Evolutionary conservation across 2,888 invertebrate species (phyloP).

Genomic region (Chouioia cunea): DNA sequence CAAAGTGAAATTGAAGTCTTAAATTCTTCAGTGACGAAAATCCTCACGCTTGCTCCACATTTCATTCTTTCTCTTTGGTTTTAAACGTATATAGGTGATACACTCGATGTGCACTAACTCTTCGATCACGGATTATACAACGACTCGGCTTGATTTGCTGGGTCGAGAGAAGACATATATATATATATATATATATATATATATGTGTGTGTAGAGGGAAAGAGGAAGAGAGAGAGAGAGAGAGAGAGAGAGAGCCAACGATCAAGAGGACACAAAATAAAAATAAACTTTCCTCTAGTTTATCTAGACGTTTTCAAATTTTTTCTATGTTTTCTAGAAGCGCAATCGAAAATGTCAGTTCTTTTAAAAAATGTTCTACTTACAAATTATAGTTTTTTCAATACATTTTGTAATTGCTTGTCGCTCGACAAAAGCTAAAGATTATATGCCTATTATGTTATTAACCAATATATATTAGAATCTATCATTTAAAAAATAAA

Average conservation of each 20-base stretch:
- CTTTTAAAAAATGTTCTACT: no score
- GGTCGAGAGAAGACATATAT: slow-evolving; percentile 9
- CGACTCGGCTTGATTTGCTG: slow-evolving; percentile 2
- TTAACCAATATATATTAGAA: no score
- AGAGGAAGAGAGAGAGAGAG: slow-evolving; percentile 6
- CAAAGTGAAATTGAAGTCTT: slow-evolving; percentile 30
- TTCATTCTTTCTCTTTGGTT: not conserved
- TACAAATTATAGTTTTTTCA: no score
- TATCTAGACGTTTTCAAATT: not conserved
- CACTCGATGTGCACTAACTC: slow-evolving; percentile 14
- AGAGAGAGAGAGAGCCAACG: slow-evolving; percentile 6
- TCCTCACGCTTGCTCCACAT: slow-evolving; percentile 18
- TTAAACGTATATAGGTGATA: slow-evolving; percentile 6
- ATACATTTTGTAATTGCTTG: no score
- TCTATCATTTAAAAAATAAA: no score
- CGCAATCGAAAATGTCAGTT: not conserved
- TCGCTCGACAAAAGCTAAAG: no score
- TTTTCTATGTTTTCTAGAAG: not conserved
- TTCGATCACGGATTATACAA: slow-evolving; percentile 29
- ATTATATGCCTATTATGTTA: no score
- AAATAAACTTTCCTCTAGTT: slow-evolving; percentile 12
- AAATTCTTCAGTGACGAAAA: slow-evolving; percentile 13
- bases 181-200: not conserved
- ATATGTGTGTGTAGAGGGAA: not conserved
- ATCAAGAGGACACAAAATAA: not conserved